A percentile compares a stretch with the other conserved stretches of the same genome.
These are phyloP conservation scores for Magallana gigas DNA, from an alignment of 1,140 invertebrate genomes.

Conservation along the genomic window DNA sequence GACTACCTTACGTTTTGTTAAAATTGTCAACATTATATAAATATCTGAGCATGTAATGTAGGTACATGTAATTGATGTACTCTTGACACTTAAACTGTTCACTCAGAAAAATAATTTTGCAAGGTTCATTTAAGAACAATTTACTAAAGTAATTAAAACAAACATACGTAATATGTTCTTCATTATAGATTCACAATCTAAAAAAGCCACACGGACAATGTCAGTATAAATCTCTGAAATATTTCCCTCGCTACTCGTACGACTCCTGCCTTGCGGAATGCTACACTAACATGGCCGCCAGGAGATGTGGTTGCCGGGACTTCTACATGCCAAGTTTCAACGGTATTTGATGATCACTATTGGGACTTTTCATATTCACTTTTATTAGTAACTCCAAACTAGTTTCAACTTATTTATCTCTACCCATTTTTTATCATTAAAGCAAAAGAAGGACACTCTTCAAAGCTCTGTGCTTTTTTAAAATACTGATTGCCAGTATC, in stretches of 20 bases:
- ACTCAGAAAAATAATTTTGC: too few relatives aligned
- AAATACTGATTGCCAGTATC: too few relatives aligned
- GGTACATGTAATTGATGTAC: too few relatives aligned
- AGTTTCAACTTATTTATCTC: not conserved
- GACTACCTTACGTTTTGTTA: too few relatives aligned
- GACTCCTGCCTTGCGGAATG: conserved; percentile 66
- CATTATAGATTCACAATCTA: conserved; percentile 64
- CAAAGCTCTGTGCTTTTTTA: too few relatives aligned
- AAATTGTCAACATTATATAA: too few relatives aligned
- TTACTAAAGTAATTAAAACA: too few relatives aligned
- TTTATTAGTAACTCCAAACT: too few relatives aligned
- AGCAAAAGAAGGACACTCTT: too few relatives aligned
- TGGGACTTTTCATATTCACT: not conserved
- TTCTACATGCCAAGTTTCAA: conserved; percentile 62
- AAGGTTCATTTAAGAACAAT: too few relatives aligned
- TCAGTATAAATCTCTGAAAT: conserved; percentile 48
- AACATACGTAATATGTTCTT: not conserved
- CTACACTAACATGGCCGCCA: conserved; percentile 46
- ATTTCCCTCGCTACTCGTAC: conserved; percentile 61
- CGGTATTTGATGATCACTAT: conserved; percentile 44
- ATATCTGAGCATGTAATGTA: too few relatives aligned
- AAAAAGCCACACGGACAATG: conserved; percentile 63
- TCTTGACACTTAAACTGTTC: too few relatives aligned
- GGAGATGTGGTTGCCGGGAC: conserved; percentile 63
- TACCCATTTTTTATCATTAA: not conserved